These are phyloP conservation scores for Excalfactoria chinensis DNA, from an alignment of 2,113 vertebrate genomes.

Conservation along the genomic window DNA sequence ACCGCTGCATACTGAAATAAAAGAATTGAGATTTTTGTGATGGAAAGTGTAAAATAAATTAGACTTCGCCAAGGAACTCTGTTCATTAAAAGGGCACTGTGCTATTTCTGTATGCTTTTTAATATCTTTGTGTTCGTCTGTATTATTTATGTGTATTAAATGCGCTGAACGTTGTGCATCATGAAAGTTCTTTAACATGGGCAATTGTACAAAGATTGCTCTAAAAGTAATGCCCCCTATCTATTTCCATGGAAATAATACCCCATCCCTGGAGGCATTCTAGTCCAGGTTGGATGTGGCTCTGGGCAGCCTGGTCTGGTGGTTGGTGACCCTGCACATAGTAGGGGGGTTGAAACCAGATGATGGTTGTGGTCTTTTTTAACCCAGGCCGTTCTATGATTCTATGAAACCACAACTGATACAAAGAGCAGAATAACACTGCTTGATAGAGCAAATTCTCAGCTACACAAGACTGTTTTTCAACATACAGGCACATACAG, in stretches of 20 bases:
- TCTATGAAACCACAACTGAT: neutral
- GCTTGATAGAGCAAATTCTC: too few species aligned
- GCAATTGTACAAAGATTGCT: neutral
- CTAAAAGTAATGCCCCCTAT: neutral
- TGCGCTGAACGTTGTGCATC: neutral
- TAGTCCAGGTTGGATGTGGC: too few species aligned
- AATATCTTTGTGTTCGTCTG: neutral
- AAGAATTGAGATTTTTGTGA: conserved; percentile 19
- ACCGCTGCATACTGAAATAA: conserved; percentile 50
- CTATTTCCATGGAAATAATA: neutral
- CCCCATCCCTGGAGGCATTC: too few species aligned
- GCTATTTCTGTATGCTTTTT: neutral
- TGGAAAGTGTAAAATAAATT: conserved; percentile 30
- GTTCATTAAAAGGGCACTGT: conserved; percentile 21
- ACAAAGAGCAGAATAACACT: neutral
- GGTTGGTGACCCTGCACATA: too few species aligned
- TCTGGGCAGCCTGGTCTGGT: too few species aligned
- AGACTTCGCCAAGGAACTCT: conserved; percentile 13
- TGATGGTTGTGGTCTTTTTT: too few species aligned
- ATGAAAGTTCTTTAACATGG: neutral
- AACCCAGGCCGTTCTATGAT: too few species aligned
- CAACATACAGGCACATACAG: neutral
- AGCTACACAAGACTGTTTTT: too few species aligned
- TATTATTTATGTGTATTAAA: neutral
- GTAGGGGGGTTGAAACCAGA: too few species aligned